These are phyloP conservation scores for Triplophysa yarkandensis DNA, from an alignment of 2,797 vertebrate genomes.

Conservation along the genomic window DNA sequence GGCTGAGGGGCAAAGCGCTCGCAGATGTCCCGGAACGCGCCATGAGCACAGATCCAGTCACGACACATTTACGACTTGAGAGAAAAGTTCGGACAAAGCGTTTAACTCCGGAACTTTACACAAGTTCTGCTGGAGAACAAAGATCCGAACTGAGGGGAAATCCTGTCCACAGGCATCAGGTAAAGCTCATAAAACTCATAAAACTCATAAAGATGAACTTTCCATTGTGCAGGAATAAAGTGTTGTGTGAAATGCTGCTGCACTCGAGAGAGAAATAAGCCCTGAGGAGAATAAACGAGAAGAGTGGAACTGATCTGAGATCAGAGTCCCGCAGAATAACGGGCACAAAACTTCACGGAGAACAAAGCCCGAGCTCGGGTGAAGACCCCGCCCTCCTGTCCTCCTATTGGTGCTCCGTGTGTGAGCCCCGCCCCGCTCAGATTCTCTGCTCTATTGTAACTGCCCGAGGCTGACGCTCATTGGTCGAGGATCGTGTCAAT, in stretches of 20 bases:
- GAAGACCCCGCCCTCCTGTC: slow-evolving; percentile 71
- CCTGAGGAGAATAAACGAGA: slow-evolving; percentile 52
- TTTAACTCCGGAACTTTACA: no score
- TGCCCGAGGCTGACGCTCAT: slow-evolving; percentile 47
- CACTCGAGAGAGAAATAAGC: no score
- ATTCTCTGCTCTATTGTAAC: slow-evolving; percentile 49
- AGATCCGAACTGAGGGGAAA: background rate
- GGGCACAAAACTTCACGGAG: slow-evolving; percentile 71
- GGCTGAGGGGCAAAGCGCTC: slow-evolving; percentile 69
- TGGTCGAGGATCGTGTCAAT: slow-evolving; percentile 60
- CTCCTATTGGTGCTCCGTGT: slow-evolving; percentile 69
- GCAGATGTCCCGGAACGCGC: slow-evolving; percentile 67
- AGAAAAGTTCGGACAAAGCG: no score
- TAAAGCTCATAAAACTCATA: slow-evolving; percentile 18
- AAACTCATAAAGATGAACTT: slow-evolving; percentile 42
- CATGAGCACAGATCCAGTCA: slow-evolving; percentile 74
- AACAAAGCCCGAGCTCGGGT: slow-evolving; percentile 78
- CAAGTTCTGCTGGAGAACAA: no score
- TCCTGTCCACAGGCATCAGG: slow-evolving; percentile 5
- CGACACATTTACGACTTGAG: slow-evolving; percentile 78
- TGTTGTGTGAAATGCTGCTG: no score
- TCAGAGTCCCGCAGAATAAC: slow-evolving; percentile 74
- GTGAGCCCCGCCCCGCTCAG: slow-evolving; percentile 65
- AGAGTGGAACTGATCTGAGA: slow-evolving; percentile 41
- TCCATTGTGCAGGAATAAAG: slow-evolving; percentile 52